These are phyloP conservation scores for Desmodus rotundus DNA, from an alignment of 2,113 vertebrate genomes.

Conservation along the genomic window DNA sequence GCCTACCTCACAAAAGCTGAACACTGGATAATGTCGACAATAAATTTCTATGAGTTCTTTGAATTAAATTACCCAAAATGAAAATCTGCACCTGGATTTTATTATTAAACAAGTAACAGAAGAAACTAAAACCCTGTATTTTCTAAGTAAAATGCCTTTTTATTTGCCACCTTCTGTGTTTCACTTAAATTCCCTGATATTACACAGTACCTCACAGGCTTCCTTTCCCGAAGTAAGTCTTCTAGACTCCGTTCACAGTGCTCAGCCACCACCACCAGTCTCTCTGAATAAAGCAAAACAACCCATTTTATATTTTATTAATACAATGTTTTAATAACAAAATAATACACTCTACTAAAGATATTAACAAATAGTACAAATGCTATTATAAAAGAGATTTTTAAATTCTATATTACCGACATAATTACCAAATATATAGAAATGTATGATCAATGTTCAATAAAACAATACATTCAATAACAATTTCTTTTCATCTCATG, in stretches of 20 bases:
- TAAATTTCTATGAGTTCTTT: conserved; percentile 14
- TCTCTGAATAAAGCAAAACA: conserved; percentile 81
- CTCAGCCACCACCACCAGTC: conserved; percentile 95
- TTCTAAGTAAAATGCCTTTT: neutral
- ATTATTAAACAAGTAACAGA: conserved; percentile 29
- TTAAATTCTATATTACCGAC: neutral
- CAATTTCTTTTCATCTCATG: neutral
- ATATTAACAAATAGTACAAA: neutral
- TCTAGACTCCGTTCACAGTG: conserved; percentile 91
- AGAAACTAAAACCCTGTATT: neutral
- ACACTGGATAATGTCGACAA: neutral
- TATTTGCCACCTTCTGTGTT: neutral
- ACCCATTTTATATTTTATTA: conserved; percentile 31
- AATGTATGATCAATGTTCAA: neutral
- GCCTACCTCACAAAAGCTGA: neutral
- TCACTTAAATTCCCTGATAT: neutral
- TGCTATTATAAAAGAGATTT: neutral
- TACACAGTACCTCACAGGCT: conserved; percentile 85
- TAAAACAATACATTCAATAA: neutral
- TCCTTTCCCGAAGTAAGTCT: conserved; percentile 88
- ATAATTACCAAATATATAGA: neutral
- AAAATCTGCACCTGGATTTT: conserved; percentile 27
- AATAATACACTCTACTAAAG: neutral
- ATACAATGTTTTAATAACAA: neutral
- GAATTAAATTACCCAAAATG: conserved; percentile 44